These are phyloP conservation scores for Vanessa cardui DNA, from an alignment of 2,888 invertebrate genomes.

Conservation along the genomic window DNA sequence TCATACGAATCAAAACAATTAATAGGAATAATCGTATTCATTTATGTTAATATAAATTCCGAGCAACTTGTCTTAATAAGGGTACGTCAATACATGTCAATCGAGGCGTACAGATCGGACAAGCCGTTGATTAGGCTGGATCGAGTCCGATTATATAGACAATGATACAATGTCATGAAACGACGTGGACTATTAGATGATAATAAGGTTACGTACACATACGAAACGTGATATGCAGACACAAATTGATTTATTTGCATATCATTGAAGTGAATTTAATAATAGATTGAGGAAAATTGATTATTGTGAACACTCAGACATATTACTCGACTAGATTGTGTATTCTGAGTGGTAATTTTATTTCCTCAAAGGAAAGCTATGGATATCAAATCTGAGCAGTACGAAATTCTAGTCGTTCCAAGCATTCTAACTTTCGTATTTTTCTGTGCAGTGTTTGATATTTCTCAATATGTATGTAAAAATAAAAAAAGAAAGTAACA, in stretches of 20 bases:
- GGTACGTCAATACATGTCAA: conserved; percentile 25
- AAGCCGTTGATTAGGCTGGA: conserved; percentile 27
- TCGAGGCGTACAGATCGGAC: conserved; percentile 3
- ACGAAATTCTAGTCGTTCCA: too few relatives aligned
- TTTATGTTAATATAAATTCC: conserved; percentile 12
- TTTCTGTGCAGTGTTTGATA: too few relatives aligned
- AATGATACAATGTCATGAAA: conserved; percentile 8
- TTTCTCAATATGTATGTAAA: too few relatives aligned
- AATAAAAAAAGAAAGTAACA: too few relatives aligned
- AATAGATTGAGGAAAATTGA: too few relatives aligned
- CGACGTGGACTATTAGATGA: conserved; percentile 3
- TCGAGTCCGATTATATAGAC: conserved; percentile 6
- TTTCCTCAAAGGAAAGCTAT: too few relatives aligned
- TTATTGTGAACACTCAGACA: too few relatives aligned
- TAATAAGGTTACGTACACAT: background rate
- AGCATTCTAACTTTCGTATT: too few relatives aligned
- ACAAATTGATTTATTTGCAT: background rate
- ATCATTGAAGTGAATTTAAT: background rate
- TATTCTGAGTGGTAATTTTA: too few relatives aligned
- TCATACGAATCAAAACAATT: background rate
- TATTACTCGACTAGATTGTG: too few relatives aligned
- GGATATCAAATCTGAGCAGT: too few relatives aligned
- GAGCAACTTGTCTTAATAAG: conserved; percentile 17
- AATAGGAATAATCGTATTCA: conserved; percentile 5
- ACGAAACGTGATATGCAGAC: background rate